These are phyloP conservation scores for Apolygus lucorum DNA, from an alignment of 1,140 invertebrate species.

Conservation along the genomic window DNA sequence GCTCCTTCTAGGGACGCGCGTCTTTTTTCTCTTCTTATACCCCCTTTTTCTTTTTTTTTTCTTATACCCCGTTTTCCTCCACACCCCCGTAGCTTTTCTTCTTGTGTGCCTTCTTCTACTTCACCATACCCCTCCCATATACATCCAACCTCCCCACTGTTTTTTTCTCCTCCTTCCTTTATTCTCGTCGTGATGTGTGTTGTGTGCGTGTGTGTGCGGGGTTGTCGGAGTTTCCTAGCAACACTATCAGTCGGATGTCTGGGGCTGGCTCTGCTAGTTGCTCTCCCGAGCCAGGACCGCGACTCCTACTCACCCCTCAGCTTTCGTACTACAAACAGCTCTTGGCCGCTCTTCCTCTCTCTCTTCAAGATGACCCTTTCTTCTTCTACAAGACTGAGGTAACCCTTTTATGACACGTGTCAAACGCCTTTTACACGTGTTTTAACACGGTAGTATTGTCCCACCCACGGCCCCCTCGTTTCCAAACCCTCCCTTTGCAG, in stretches of 20 bases:
- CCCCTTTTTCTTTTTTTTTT: slow-evolving; percentile 3
- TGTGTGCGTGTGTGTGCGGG: neutral
- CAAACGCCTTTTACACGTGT: neutral
- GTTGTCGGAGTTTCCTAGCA: slow-evolving; percentile 23
- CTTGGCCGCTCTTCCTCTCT: slow-evolving; percentile 30
- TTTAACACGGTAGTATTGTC: no score
- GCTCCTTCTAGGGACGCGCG: slow-evolving; percentile 10
- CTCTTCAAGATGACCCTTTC: slow-evolving; percentile 27
- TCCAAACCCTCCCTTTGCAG: no score
- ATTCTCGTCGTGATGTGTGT: neutral
- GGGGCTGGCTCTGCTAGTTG: slow-evolving; percentile 3
- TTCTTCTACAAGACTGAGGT: slow-evolving; percentile 9
- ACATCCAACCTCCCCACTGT: slow-evolving; percentile 4
- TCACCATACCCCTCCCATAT: neutral
- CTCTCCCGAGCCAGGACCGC: neutral
- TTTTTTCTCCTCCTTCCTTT: slow-evolving; percentile 3
- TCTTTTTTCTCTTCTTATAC: slow-evolving; percentile 13
- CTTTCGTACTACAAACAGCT: slow-evolving; percentile 34
- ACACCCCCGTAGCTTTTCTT: slow-evolving; percentile 1
- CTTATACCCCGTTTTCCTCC: slow-evolving; percentile 7
- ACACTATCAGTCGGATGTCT: slow-evolving; percentile 26
- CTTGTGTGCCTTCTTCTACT: slow-evolving; percentile 11
- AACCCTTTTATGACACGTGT: neutral
- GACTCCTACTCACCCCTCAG: slow-evolving; percentile 15
- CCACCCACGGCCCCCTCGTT: no score